Percentiles rank a stretch among this genome's conserved stretches.
Evolutionary conservation across 2,113 vertebrate genomes (phyloP).

Genomic region (Eolophus roseicapilla): DNA sequence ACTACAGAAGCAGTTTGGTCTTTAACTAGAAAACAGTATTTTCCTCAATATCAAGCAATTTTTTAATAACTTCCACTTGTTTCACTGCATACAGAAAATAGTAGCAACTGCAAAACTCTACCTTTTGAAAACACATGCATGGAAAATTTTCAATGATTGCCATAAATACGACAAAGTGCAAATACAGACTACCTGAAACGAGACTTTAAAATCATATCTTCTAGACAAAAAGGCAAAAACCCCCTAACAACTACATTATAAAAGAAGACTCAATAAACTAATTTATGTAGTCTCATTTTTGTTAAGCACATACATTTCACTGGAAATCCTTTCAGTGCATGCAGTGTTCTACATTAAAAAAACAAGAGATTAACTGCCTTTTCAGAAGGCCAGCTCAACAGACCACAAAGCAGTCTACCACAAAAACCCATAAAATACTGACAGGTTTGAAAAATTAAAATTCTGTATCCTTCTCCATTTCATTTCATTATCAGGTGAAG

Average conservation of each 20-base stretch:
- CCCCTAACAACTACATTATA: background rate
- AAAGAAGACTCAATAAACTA: background rate
- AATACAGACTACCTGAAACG: background rate
- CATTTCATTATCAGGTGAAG: slow-evolving; percentile 25
- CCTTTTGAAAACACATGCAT: background rate
- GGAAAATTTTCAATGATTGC: background rate
- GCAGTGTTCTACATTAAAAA: background rate
- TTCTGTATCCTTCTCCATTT: slow-evolving; percentile 12
- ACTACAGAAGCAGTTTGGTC: background rate
- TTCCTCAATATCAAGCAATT: background rate
- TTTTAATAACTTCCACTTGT: background rate
- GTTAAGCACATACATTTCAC: background rate
- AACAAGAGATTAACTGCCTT: slow-evolving; percentile 2
- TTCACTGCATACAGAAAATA: background rate
- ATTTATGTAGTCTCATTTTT: background rate
- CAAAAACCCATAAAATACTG: slow-evolving; percentile 14
- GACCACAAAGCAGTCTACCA: slow-evolving; percentile 2
- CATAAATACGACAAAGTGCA: background rate
- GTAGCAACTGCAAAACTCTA: background rate
- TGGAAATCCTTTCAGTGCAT: background rate
- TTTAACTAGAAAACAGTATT: background rate
- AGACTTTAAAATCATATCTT: background rate
- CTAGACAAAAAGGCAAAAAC: background rate
- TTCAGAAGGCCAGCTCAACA: background rate
- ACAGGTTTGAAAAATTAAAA: slow-evolving; percentile 41